Evolutionary conservation across 2,797 vertebrate genomes (phyloP).

Genomic region (Myotis myotis): DNA sequence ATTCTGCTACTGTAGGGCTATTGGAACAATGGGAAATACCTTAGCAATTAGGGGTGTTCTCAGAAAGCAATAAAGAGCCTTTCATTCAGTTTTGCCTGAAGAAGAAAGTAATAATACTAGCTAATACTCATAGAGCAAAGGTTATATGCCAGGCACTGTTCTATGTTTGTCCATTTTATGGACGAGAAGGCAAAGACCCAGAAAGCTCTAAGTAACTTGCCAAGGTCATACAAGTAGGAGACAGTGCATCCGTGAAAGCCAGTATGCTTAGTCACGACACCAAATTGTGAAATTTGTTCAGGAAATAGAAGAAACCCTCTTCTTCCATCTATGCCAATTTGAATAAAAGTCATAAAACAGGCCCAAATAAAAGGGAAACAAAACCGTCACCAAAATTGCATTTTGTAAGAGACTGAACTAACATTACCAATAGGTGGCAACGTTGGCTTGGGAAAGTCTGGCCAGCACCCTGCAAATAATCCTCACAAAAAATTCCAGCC

Average conservation of each 20-base stretch:
- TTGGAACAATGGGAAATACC: background rate
- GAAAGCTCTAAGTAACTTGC: background rate
- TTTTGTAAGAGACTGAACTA: background rate
- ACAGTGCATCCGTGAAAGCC: fast-evolving
- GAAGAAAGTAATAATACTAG: background rate
- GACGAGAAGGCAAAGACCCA: background rate
- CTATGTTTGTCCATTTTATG: background rate
- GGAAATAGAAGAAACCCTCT: background rate
- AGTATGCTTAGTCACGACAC: background rate
- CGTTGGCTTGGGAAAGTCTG: background rate
- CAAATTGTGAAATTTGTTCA: background rate
- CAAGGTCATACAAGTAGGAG: background rate
- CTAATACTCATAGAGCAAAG: background rate
- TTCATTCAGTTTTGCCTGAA: background rate
- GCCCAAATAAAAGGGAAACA: background rate
- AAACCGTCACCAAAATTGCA: background rate
- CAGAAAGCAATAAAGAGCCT: background rate
- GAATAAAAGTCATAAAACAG: background rate
- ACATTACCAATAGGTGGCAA: constrained; percentile 61
- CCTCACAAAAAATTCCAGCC: background rate
- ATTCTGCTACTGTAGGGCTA: background rate
- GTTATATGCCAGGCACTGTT: background rate
- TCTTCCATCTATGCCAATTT: fast-evolving
- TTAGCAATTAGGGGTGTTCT: background rate
- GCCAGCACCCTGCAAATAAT: fast-evolving